Evolutionary conservation across 1,140 invertebrate genomes (phyloP).

Genomic region (Drosophila willistoni): DNA sequence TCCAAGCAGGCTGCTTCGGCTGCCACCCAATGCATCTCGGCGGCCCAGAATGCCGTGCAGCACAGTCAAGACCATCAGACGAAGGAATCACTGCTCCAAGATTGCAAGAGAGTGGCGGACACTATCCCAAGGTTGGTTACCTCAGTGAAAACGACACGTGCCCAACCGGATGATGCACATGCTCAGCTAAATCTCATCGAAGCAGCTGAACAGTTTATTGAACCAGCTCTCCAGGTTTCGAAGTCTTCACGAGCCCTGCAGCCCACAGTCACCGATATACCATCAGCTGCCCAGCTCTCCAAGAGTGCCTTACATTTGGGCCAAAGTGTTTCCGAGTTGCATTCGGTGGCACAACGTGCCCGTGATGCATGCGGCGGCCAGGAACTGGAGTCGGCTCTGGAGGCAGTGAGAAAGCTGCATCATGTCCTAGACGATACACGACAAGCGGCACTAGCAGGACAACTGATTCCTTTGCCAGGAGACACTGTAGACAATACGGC

Average conservation of each 20-base stretch:
- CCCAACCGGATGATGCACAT: constrained; percentile 89
- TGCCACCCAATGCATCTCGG: constrained; percentile 95
- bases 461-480: constrained; percentile 92
- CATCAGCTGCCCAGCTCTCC: constrained; percentile 87
- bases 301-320: constrained; percentile 76
- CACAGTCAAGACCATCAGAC: constrained; percentile 84
- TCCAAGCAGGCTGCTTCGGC: constrained; percentile 94
- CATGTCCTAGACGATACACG: constrained; percentile 92
- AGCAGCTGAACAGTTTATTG: constrained; percentile 92
- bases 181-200: constrained; percentile 93
- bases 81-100: constrained; percentile 87
- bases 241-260: constrained; percentile 91
- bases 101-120: constrained; percentile 91
- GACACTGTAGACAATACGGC: constrained; percentile 92
- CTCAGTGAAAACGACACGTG: constrained; percentile 89
- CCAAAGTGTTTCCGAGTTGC: constrained; percentile 84
- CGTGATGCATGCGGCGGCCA: constrained; percentile 94
- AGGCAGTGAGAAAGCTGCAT: constrained; percentile 91
- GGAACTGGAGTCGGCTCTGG: constrained; percentile 92
- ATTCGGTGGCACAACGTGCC: constrained; percentile 91
- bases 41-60: constrained; percentile 89
- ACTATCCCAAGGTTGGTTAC: constrained; percentile 92
- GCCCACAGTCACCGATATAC: constrained; percentile 93
- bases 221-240: constrained; percentile 88
- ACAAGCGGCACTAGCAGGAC: constrained; percentile 88